These are phyloP conservation scores for Ophion ellenae DNA, from an alignment of 2,888 invertebrate species.

Conservation along the genomic window DNA sequence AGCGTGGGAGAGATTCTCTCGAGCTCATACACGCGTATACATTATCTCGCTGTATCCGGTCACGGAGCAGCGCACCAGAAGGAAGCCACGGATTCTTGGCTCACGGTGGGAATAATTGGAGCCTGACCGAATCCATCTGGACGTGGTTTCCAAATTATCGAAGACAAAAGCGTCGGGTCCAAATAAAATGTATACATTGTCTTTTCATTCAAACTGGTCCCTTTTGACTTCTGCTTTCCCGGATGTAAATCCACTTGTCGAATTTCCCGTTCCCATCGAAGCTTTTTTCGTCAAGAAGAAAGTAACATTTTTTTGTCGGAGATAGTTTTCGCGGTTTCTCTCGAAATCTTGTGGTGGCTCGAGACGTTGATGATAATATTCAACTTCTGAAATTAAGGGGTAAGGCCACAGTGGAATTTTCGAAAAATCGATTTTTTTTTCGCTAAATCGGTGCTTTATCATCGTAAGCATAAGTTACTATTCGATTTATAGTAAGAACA, in stretches of 20 bases:
- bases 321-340: too few relatives aligned
- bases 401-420: too few relatives aligned
- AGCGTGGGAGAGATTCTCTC: constrained; percentile 38
- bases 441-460: too few relatives aligned
- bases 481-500: too few relatives aligned
- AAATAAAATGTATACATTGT: constrained; percentile 3
- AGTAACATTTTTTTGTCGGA: not conserved
- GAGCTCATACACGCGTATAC: constrained; percentile 48
- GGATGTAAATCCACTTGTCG: not conserved
- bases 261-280: not conserved
- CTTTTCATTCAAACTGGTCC: not conserved
- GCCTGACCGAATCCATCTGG: constrained; percentile 72
- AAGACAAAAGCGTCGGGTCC: constrained; percentile 7
- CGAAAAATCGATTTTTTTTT: too few relatives aligned
- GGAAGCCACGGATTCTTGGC: constrained; percentile 21
- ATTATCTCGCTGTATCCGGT: constrained; percentile 63
- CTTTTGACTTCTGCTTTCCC: not conserved
- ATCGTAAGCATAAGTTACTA: too few relatives aligned
- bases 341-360: too few relatives aligned
- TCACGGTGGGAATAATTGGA: constrained; percentile 71
- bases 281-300: not conserved
- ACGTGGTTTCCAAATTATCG: constrained; percentile 45
- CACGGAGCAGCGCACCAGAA: constrained; percentile 54
- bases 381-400: not conserved
- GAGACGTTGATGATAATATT: not conserved